A percentile compares a stretch with the other conserved stretches of the same genome.
Conservation (phyloP, 2,797 vertebrate species). For the Danio choprae region DNA sequence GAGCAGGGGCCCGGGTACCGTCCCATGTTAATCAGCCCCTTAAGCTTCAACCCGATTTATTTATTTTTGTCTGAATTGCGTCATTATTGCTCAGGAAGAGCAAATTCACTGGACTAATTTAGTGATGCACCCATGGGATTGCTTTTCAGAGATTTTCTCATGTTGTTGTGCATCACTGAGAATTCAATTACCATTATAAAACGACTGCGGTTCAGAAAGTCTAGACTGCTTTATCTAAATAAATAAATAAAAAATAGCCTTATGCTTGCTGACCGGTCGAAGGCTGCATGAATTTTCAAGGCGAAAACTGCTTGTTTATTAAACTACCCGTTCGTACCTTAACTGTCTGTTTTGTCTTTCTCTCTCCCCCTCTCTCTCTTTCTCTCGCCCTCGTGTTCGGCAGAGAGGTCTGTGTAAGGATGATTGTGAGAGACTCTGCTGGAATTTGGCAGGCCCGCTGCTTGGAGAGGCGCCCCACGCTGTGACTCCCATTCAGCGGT, state of each 20-base stretch:
- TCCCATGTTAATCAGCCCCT: constrained; percentile 20
- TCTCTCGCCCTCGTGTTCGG: constrained; percentile 64
- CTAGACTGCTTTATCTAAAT: constrained; percentile 11
- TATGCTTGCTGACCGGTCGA: not conserved
- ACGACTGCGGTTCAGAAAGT: constrained; percentile 25
- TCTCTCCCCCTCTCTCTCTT: constrained; percentile 43
- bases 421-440: constrained; percentile 88
- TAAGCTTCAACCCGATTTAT: constrained; percentile 16
- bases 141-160: constrained; percentile 35
- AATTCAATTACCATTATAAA: constrained; percentile 43
- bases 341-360: constrained; percentile 34
- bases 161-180: constrained; percentile 33
- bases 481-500: constrained; percentile 86
- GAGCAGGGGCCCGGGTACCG: not conserved
- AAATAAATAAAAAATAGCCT: not conserved
- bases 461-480: constrained; percentile 88
- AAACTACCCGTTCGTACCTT: constrained; percentile 31
- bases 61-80: constrained; percentile 34
- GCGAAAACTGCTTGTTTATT: constrained; percentile 28
- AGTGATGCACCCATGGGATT: constrained; percentile 43
- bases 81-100: constrained; percentile 31
- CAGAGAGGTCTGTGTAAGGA: constrained; percentile 78
- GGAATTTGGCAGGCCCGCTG: constrained; percentile 88
- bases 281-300: constrained; percentile 13
- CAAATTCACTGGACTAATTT: constrained; percentile 36